Percentiles rank a stretch among this genome's conserved stretches.
Conservation (phyloP, 1,140 invertebrate genomes). For the Zelostemma sp. region DNA sequence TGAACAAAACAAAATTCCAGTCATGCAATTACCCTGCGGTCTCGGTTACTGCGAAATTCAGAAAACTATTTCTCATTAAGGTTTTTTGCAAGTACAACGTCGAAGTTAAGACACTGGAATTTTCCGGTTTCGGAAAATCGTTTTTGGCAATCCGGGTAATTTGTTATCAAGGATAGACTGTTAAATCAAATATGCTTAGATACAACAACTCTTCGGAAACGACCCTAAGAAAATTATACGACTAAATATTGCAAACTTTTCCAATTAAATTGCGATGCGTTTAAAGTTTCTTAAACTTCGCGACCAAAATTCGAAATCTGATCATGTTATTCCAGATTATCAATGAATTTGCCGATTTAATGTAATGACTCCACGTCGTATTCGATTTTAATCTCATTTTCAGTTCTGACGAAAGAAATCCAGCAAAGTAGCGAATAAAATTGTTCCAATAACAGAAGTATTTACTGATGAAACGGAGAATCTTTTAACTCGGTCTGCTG, state of each 20-base stretch:
- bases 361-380: no score
- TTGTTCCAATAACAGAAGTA: not conserved
- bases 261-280: no score
- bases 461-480: not conserved
- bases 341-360: no score
- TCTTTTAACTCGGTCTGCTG: not conserved
- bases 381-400: not conserved
- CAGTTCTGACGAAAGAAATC: not conserved
- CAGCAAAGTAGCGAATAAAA: not conserved
- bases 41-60: not conserved
- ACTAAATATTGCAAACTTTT: no score
- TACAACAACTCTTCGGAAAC: no score
- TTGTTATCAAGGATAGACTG: no score
- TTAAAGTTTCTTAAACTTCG: no score
- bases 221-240: no score
- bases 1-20: not conserved
- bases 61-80: not conserved
- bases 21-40: not conserved
- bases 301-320: not conserved
- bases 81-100: not conserved
- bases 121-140: no score
- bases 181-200: no score
- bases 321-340: no score
- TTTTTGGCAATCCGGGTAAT: no score
- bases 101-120: not conserved